Conservation (phyloP, 2,888 invertebrate species). For the Margaritifera margaritifera region DNA sequence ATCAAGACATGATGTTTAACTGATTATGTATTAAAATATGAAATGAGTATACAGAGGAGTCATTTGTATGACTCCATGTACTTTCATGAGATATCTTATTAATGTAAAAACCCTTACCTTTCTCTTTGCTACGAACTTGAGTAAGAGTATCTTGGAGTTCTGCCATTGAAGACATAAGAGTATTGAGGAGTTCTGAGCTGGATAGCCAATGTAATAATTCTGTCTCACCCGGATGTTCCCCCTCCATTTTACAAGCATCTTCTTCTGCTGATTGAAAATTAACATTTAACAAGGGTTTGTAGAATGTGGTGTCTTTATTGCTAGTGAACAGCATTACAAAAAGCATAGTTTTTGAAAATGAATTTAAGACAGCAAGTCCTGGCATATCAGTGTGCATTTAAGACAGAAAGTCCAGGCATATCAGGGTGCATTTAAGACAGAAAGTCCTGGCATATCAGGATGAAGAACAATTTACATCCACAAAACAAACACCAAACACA, state of each 20-base stretch:
- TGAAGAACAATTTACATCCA: no score
- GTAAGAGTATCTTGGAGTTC: slow-evolving; percentile 56
- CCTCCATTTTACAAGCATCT: background rate
- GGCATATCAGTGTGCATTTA: background rate
- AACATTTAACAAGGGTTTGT: background rate
- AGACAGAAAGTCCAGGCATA: no score
- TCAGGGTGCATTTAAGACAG: no score
- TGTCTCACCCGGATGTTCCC: slow-evolving; percentile 24
- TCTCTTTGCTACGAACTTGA: slow-evolving; percentile 51
- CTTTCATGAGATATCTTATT: no score
- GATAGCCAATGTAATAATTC: slow-evolving; percentile 59
- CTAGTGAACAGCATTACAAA: background rate
- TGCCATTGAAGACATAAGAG: slow-evolving; percentile 55
- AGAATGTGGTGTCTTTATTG: background rate
- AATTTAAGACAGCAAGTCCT: background rate
- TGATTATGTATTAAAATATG: no score
- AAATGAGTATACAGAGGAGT: no score
- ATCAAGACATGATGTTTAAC: no score
- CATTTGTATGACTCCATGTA: no score
- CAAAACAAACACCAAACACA: no score
- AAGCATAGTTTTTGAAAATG: background rate
- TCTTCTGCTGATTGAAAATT: background rate
- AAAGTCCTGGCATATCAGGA: no score
- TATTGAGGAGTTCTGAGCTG: slow-evolving; percentile 58
- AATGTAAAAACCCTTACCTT: slow-evolving; percentile 34